Evolutionary conservation across 1,140 invertebrate species (phyloP).

Genomic region (Solenopsis fugax): DNA sequence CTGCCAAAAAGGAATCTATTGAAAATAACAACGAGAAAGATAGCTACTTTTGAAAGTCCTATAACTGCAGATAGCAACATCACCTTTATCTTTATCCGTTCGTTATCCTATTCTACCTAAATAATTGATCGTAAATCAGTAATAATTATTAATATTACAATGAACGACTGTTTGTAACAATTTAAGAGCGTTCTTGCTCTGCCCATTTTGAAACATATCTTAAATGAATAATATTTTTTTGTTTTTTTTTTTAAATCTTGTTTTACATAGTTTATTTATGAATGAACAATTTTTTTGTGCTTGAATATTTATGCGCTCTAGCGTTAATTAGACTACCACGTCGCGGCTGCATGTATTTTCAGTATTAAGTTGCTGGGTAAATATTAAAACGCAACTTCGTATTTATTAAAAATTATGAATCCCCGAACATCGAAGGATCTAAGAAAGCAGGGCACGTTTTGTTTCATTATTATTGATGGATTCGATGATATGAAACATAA

Average conservation of each 20-base stretch:
- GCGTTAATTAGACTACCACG: slow-evolving; percentile 40
- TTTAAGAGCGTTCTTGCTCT: not conserved
- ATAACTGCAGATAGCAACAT: not conserved
- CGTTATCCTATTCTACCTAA: not conserved
- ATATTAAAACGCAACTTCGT: not conserved
- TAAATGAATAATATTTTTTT: slow-evolving; percentile 23
- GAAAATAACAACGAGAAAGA: slow-evolving; percentile 80
- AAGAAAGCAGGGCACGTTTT: slow-evolving; percentile 7
- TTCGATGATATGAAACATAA: slow-evolving; percentile 54
- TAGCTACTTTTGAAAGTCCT: slow-evolving; percentile 73
- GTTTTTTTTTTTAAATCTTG: slow-evolving; percentile 11
- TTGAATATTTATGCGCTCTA: slow-evolving; percentile 59
- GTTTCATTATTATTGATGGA: slow-evolving; percentile 36
- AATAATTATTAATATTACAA: slow-evolving; percentile 30
- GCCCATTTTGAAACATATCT: slow-evolving; percentile 10
- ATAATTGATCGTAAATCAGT: slow-evolving; percentile 37
- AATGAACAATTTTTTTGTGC: slow-evolving; percentile 43
- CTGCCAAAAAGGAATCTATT: slow-evolving; percentile 81
- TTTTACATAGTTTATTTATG: slow-evolving; percentile 64
- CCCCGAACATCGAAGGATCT: not conserved
- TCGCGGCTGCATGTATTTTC: slow-evolving; percentile 33
- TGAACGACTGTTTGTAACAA: not conserved
- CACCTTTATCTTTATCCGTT: slow-evolving; percentile 31
- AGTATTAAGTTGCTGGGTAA: slow-evolving; percentile 64
- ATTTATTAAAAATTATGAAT: not conserved